A percentile compares a stretch with the other conserved stretches of the same genome.
phyloP scores from a whole-genome alignment of 2,888 invertebrate species.

The Trichogramma dendrolimi region DNA sequence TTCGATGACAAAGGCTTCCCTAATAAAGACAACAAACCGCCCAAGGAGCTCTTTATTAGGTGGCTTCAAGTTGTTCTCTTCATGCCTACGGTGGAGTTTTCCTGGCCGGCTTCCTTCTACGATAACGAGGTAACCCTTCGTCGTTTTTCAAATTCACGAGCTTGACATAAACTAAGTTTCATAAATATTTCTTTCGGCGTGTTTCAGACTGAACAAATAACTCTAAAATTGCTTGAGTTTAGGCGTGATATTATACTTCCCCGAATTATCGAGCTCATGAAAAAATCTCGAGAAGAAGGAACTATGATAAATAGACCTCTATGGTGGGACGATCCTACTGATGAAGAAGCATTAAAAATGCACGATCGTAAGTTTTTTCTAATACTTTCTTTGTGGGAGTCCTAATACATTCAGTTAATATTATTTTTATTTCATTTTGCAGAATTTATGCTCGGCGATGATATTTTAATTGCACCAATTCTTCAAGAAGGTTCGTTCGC shows the following conservation, averaged over 20 bases:
- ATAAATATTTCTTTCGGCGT: background rate
- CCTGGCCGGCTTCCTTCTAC: slow-evolving; percentile 76
- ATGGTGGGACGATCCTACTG: slow-evolving; percentile 78
- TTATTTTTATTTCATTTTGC: slow-evolving; percentile 33
- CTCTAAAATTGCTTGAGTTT: background rate
- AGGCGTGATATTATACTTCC: slow-evolving; percentile 60
- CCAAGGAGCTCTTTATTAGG: slow-evolving; percentile 66
- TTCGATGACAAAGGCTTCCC: slow-evolving; percentile 47
- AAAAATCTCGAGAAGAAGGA: slow-evolving; percentile 59
- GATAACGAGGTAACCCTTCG: slow-evolving; percentile 40
- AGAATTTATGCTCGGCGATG: slow-evolving; percentile 78
- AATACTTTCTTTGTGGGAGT: slow-evolving; percentile 2
- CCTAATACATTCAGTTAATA: background rate
- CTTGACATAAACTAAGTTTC: background rate
- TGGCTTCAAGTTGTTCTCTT: slow-evolving; percentile 77
- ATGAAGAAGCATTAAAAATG: slow-evolving; percentile 57
- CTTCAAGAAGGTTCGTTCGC: slow-evolving; percentile 59
- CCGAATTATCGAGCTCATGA: slow-evolving; percentile 62
- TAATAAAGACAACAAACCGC: slow-evolving; percentile 24
- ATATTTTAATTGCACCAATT: slow-evolving; percentile 75
- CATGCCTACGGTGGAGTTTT: slow-evolving; percentile 76
- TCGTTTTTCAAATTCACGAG: background rate
- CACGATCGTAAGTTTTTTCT: slow-evolving; percentile 46
- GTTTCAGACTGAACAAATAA: background rate
- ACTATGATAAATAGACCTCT: slow-evolving; percentile 75